Conservation (phyloP, 2,113 vertebrate genomes). For the Sterrhoptilus dennistouni region DNA sequence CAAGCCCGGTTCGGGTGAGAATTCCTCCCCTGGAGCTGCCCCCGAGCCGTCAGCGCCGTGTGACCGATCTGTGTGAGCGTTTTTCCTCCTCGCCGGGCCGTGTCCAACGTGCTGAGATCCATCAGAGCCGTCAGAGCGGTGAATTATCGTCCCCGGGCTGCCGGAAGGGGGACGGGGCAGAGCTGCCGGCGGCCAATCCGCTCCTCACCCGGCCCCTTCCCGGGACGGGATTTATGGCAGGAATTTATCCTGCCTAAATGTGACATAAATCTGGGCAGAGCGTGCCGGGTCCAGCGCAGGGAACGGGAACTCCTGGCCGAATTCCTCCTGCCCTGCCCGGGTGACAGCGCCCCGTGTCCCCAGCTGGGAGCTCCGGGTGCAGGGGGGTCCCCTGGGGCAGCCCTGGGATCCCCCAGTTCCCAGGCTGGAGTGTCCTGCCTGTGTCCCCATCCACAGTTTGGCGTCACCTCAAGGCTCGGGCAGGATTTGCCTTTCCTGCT, state of each 20-base stretch:
- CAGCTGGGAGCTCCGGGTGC: too few relatives aligned
- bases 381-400: too few relatives aligned
- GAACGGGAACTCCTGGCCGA: too few relatives aligned
- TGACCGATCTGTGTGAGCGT: not conserved
- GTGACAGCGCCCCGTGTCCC: too few relatives aligned
- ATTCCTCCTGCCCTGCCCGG: too few relatives aligned
- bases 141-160: not conserved
- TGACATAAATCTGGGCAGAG: not conserved
- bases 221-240: conserved; percentile 69
- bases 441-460: fast-evolving
- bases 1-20: not conserved
- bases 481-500: not conserved
- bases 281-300: too few relatives aligned
- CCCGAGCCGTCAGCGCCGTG: not conserved
- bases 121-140: not conserved
- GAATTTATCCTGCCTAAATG: conserved; percentile 72
- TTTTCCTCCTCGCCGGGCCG: not conserved
- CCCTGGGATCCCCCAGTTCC: too few relatives aligned
- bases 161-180: conserved; percentile 41
- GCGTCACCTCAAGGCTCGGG: not conserved
- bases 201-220: conserved; percentile 59
- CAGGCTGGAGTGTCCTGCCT: fast-evolving
- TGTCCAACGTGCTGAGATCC: not conserved
- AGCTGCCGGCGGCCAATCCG: conserved; percentile 56
- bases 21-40: not conserved